Evolutionary conservation across 1,140 invertebrate genomes (phyloP).

Genomic region (Linepithema humile): DNA sequence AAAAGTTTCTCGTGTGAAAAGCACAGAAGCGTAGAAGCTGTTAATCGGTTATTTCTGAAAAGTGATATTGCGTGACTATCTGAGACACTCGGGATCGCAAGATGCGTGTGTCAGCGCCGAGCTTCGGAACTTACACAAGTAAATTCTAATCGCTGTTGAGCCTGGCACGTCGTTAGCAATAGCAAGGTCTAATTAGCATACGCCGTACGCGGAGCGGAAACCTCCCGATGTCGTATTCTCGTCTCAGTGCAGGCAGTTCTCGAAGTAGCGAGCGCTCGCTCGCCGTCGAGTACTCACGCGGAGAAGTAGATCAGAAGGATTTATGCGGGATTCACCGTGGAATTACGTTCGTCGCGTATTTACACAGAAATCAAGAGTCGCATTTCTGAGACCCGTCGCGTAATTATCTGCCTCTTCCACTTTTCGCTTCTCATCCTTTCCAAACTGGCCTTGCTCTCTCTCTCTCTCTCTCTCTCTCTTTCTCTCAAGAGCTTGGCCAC

Average conservation of each 20-base stretch:
- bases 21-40: neutral
- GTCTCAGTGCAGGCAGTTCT: conserved; percentile 15
- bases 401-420: neutral
- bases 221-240: conserved; percentile 25
- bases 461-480: neutral
- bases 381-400: neutral
- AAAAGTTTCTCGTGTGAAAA: neutral
- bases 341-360: conserved; percentile 52
- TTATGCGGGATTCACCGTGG: conserved; percentile 40
- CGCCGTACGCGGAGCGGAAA: conserved; percentile 22
- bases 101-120: neutral
- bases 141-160: conserved; percentile 36
- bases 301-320: conserved; percentile 33
- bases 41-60: conserved; percentile 8
- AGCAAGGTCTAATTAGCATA: conserved; percentile 47
- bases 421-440: neutral
- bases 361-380: conserved; percentile 40
- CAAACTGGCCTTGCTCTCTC: neutral
- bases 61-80: neutral
- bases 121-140: conserved; percentile 7
- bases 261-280: neutral
- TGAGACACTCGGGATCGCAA: neutral
- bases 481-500: too few relatives aligned
- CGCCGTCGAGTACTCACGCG: neutral
- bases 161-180: conserved; percentile 32